Evolutionary conservation across 2,888 invertebrate species (phyloP).

Genomic region (Nomada fabriciana): DNA sequence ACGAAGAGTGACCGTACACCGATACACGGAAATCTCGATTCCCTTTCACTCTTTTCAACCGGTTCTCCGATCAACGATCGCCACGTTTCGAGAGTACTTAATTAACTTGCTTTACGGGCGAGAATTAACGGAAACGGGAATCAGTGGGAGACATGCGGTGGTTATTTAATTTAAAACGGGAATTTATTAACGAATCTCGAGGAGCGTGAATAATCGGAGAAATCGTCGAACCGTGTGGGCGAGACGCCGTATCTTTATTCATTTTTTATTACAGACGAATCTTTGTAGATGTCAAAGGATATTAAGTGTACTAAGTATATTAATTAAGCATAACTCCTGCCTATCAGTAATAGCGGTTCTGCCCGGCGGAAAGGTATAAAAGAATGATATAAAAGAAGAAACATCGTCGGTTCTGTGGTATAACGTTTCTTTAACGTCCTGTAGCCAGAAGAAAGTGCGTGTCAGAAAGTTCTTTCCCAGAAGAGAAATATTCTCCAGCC

Average conservation of each 20-base stretch:
- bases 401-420: not conserved
- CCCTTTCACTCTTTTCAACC: constrained; percentile 42
- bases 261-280: not conserved
- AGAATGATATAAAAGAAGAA: not conserved
- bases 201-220: constrained; percentile 9
- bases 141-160: not conserved
- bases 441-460: constrained; percentile 18
- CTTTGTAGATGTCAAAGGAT: not conserved
- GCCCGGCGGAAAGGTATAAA: not conserved
- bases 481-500: constrained; percentile 30
- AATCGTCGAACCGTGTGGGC: constrained; percentile 8
- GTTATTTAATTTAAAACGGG: not conserved
- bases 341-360: not conserved
- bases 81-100: constrained; percentile 26
- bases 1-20: constrained; percentile 40
- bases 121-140: constrained; percentile 24
- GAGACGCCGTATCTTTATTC: not conserved
- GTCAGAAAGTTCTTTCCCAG: constrained; percentile 19
- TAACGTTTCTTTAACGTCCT: not conserved
- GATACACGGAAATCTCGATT: constrained; percentile 41
- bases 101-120: constrained; percentile 41
- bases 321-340: no score
- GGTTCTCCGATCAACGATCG: constrained; percentile 2
- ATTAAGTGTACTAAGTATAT: not conserved
- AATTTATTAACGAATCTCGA: constrained; percentile 30